Conservation (phyloP, 37 sponge, comb jelly and placozoan species). For the Ianthella basta region DNA sequence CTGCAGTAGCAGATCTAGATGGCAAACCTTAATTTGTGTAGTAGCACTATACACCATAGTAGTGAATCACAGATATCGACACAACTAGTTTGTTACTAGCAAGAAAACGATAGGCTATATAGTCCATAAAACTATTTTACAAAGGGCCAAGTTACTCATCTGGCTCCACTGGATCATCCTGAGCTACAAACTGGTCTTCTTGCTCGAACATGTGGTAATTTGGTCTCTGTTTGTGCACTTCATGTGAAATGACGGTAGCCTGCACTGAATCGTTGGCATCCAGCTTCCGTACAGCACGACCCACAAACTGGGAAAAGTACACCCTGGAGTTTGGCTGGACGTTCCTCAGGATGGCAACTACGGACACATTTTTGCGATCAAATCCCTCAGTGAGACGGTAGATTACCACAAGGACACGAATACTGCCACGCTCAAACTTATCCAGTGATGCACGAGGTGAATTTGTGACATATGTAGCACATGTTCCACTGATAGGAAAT, state of each 20-base stretch:
- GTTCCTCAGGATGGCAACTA: constrained; percentile 29
- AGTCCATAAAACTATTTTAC: no score
- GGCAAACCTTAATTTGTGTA: no score
- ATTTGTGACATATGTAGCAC: constrained; percentile 9
- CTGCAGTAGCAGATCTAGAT: no score
- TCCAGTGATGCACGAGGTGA: neutral
- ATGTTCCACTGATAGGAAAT: no score
- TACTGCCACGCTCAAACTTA: neutral
- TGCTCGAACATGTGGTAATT: no score
- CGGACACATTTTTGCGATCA: constrained; percentile 28
- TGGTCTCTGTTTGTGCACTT: neutral
- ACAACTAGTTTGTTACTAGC: no score
- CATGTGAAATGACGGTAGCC: constrained; percentile 18
- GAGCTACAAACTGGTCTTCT: no score
- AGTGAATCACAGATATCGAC: no score
- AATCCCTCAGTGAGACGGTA: constrained; percentile 20
- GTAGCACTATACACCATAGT: no score
- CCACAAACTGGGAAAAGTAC: constrained; percentile 42
- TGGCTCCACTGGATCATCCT: no score
- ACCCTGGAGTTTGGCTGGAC: constrained; percentile 34
- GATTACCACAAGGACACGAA: constrained; percentile 18
- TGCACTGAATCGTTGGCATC: constrained; percentile 7
- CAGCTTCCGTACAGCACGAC: constrained; percentile 37
- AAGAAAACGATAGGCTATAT: no score
- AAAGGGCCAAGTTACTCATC: no score